phyloP scores from a whole-genome alignment of 1,140 invertebrate genomes.

The Pseudomyrmex cubaensis region DNA sequence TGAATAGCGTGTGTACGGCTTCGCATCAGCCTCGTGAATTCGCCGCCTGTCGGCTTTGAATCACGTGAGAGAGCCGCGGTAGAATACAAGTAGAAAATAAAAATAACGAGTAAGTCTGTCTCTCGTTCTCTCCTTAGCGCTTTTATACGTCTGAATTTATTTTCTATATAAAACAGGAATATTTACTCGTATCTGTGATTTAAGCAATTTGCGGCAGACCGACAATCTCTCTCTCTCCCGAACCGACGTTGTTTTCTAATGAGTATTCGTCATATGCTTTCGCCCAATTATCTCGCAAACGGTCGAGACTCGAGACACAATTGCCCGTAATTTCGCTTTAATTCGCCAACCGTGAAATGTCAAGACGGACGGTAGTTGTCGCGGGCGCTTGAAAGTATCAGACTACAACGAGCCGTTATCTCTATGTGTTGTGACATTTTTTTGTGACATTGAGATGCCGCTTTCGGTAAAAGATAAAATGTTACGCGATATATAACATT shows the following conservation, averaged over 20 bases:
- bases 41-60: neutral
- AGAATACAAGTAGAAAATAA: conserved; percentile 20
- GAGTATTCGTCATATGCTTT: conserved; percentile 3
- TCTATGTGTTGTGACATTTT: neutral
- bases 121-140: too few species aligned
- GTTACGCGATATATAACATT: too few species aligned
- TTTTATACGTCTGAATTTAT: too few species aligned
- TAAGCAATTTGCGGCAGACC: neutral
- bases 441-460: too few species aligned
- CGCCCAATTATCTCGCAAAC: conserved; percentile 18
- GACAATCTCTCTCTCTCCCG: neutral
- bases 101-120: neutral
- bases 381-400: too few species aligned
- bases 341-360: conserved; percentile 37
- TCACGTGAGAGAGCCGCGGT: neutral
- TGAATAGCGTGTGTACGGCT: conserved; percentile 34
- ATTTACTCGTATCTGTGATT: neutral
- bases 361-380: neutral
- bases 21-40: conserved; percentile 12
- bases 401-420: neutral
- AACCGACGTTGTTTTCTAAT: conserved; percentile 19
- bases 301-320: conserved; percentile 9
- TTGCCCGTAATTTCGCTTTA: conserved; percentile 14
- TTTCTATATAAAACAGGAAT: neutral
- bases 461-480: too few species aligned